A percentile compares a stretch with the other conserved stretches of the same genome.
Conservation (phyloP, 1,140 invertebrate species). For the Drosophila setifemur region DNA sequence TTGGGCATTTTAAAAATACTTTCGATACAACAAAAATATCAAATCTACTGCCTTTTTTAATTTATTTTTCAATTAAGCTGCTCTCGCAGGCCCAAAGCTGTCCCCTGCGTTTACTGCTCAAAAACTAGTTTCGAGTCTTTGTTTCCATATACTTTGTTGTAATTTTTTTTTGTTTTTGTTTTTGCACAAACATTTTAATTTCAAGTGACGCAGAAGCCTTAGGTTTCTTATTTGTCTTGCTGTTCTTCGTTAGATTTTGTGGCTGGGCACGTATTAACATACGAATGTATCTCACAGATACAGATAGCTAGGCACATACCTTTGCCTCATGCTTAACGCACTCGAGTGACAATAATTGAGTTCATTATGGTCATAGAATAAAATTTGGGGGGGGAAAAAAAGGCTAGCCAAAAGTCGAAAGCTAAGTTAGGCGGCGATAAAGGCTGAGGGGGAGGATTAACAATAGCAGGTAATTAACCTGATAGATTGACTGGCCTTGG, state of each 20-base stretch:
- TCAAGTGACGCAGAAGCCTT: slow-evolving; percentile 70
- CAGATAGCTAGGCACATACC: slow-evolving; percentile 45
- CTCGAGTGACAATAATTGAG: slow-evolving; percentile 80
- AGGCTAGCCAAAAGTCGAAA: no score
- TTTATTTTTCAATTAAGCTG: not conserved
- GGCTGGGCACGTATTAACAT: slow-evolving; percentile 37
- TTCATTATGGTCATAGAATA: slow-evolving; percentile 65
- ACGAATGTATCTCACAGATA: slow-evolving; percentile 49
- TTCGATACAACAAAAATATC: no score
- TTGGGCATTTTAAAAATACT: no score
- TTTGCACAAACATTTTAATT: slow-evolving; percentile 68
- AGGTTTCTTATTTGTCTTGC: slow-evolving; percentile 38
- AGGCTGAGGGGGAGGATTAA: slow-evolving; percentile 55
- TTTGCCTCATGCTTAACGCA: slow-evolving; percentile 79
- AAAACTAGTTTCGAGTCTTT: slow-evolving; percentile 65
- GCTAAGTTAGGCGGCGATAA: slow-evolving; percentile 24
- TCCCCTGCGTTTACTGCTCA: no score
- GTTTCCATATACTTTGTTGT: slow-evolving; percentile 27
- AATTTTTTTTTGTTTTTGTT: slow-evolving; percentile 26
- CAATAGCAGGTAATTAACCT: slow-evolving; percentile 77
- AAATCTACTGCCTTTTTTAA: not conserved
- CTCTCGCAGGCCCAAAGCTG: not conserved
- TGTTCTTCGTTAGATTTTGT: slow-evolving; percentile 37
- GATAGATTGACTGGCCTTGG: slow-evolving; percentile 68
- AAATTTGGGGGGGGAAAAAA: slow-evolving; percentile 26